Conservation (phyloP, 2,113 vertebrate genomes). For the Pedetes capensis region DNA sequence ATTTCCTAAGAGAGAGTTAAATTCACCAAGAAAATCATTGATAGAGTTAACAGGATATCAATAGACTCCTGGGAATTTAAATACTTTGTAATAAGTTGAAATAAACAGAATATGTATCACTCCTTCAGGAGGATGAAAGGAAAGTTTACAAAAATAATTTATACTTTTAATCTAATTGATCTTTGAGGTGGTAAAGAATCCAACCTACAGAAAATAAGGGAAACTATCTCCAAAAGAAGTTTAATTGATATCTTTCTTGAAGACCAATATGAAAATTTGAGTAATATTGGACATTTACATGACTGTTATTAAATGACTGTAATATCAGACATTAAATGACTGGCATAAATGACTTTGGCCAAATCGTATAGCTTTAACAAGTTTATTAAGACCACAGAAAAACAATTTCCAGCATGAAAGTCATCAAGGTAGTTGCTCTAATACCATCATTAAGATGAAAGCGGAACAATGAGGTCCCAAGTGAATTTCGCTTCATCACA, state of each 20-base stretch:
- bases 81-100: not conserved
- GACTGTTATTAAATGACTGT: too few relatives aligned
- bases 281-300: not conserved
- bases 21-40: not conserved
- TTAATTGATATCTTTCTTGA: not conserved
- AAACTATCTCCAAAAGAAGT: not conserved
- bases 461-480: not conserved
- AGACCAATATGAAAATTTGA: not conserved
- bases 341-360: not conserved
- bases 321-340: too few relatives aligned
- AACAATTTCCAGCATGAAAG: not conserved
- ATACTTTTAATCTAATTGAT: too few relatives aligned
- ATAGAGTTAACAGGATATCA: not conserved
- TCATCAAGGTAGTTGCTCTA: not conserved
- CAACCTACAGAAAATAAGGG: not conserved
- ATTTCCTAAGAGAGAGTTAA: not conserved
- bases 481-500: not conserved
- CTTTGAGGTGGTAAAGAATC: not conserved
- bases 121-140: too few relatives aligned
- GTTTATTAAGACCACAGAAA: constrained; percentile 10
- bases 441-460: not conserved
- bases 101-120: too few relatives aligned
- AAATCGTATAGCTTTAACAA: not conserved
- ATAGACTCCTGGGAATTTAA: not conserved
- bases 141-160: too few relatives aligned